Percentiles rank a stretch among this genome's conserved stretches.
phyloP scores from a whole-genome alignment of 2,888 invertebrate species.

The Diachrysia chrysitis region DNA sequence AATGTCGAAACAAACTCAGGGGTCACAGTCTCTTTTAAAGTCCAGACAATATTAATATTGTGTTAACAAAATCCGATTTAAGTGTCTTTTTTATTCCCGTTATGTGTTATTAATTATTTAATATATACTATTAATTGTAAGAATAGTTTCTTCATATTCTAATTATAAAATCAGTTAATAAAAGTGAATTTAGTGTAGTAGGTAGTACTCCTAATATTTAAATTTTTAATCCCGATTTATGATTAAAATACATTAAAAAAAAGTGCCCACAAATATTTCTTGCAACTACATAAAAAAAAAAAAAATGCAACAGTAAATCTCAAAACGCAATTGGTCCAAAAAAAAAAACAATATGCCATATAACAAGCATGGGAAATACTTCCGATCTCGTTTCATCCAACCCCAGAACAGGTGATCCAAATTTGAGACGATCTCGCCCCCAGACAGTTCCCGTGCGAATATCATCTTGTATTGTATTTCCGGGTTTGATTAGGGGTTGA shows the following conservation, averaged over 20 bases:
- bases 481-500: conserved; percentile 43
- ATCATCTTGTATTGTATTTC: conserved; percentile 46
- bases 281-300: neutral
- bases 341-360: neutral
- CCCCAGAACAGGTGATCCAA: conserved; percentile 28
- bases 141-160: too few relatives aligned
- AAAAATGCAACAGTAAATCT: neutral
- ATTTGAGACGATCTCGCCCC: conserved; percentile 21
- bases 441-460: conserved; percentile 52
- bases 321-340: neutral
- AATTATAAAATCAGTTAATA: too few relatives aligned
- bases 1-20: too few relatives aligned
- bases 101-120: too few relatives aligned
- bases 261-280: neutral
- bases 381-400: neutral
- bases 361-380: neutral
- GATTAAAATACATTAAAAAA: neutral
- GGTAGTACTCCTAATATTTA: too few relatives aligned
- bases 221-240: too few relatives aligned
- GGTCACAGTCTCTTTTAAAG: too few relatives aligned
- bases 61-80: too few relatives aligned
- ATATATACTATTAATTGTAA: too few relatives aligned
- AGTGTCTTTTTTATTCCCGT: too few relatives aligned
- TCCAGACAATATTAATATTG: too few relatives aligned
- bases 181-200: too few relatives aligned